Percentiles rank a stretch among this genome's conserved stretches.
These are phyloP conservation scores for Metaphire vulgaris DNA, from an alignment of 1,140 invertebrate species.

Conservation along the genomic window DNA sequence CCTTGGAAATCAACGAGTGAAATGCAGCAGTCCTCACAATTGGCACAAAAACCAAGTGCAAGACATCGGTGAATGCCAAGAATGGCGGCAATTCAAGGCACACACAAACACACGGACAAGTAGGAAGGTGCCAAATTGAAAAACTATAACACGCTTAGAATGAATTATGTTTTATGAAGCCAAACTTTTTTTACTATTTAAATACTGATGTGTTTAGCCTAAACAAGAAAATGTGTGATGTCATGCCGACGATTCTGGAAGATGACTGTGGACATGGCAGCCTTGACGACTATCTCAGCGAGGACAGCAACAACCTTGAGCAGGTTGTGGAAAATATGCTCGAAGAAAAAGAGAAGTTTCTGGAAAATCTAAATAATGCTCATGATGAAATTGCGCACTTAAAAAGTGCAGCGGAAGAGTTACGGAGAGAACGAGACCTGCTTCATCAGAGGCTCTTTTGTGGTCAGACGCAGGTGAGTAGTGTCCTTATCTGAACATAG, in stretches of 20 bases:
- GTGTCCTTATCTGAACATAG: too few relatives aligned
- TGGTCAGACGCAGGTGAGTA: neutral
- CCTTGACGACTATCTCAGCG: neutral
- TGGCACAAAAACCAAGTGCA: too few relatives aligned
- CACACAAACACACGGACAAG: too few relatives aligned
- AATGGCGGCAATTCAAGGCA: too few relatives aligned
- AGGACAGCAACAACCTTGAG: conserved; percentile 11
- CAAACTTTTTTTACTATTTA: too few relatives aligned
- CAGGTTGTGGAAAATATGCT: conserved; percentile 16
- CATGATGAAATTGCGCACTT: conserved; percentile 5
- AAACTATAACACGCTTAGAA: too few relatives aligned
- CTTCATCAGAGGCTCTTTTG: neutral
- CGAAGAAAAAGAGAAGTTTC: conserved; percentile 16
- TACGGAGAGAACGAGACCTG: conserved; percentile 11
- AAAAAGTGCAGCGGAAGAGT: neutral
- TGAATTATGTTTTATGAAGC: too few relatives aligned
- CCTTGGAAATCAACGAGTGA: too few relatives aligned
- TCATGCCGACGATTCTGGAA: conserved; percentile 96
- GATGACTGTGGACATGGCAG: conserved; percentile 57
- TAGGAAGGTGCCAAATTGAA: too few relatives aligned
- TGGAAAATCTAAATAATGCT: conserved; percentile 3
- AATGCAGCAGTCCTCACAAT: too few relatives aligned
- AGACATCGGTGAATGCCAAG: too few relatives aligned
- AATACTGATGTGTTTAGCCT: too few relatives aligned
- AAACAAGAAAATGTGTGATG: conserved; percentile 86